Conservation (phyloP, 1,140 invertebrate genomes). For the Battus philenor region DNA sequence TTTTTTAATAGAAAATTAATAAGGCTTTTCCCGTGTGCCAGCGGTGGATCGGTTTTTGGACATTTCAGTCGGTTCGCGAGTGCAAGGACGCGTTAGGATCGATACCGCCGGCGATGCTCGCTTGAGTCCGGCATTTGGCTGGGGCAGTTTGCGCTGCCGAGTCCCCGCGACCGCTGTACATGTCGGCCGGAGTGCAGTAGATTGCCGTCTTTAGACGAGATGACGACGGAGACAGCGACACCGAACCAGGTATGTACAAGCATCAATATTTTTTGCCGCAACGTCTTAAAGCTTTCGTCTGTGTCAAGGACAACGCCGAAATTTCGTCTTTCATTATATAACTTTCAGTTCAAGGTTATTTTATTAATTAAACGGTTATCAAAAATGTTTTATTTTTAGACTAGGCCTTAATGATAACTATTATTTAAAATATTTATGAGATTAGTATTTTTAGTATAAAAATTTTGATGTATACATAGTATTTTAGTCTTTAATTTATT, state of each 20-base stretch:
- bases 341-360: constrained; percentile 7
- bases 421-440: too few relatives aligned
- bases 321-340: constrained; percentile 29
- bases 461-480: too few relatives aligned
- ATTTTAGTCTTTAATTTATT: too few relatives aligned
- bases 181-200: constrained; percentile 54
- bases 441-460: too few relatives aligned
- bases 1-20: constrained; percentile 8
- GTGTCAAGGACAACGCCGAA: constrained; percentile 43
- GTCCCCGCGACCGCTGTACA: constrained; percentile 43
- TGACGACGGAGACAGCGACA: constrained; percentile 68
- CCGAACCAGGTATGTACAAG: constrained; percentile 53
- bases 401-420: too few relatives aligned
- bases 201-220: constrained; percentile 41
- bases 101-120: constrained; percentile 43
- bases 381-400: too few relatives aligned
- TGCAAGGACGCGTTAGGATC: constrained; percentile 50
- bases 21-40: constrained; percentile 12
- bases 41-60: constrained; percentile 13
- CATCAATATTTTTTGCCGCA: constrained; percentile 31
- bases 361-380: too few relatives aligned
- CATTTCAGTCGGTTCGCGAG: constrained; percentile 15
- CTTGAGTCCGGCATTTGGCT: constrained; percentile 24
- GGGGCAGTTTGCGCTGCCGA: constrained; percentile 33
- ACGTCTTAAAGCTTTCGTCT: constrained; percentile 21